These are phyloP conservation scores for Aporrectodea caliginosa DNA, from an alignment of 1,140 invertebrate genomes.

Conservation along the genomic window DNA sequence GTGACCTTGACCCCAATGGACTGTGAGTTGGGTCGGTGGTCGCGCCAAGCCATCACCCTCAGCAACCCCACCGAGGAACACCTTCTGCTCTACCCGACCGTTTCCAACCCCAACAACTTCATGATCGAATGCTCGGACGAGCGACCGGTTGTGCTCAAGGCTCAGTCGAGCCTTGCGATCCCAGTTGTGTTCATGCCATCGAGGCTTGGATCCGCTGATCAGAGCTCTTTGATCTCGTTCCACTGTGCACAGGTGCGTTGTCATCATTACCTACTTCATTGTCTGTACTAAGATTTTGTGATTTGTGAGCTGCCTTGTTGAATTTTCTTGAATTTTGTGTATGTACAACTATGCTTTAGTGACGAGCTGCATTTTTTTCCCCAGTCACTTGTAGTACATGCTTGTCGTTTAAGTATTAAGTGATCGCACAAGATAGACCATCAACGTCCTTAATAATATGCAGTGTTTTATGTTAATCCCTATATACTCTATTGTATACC, in stretches of 20 bases:
- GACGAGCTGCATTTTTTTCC: too few relatives aligned
- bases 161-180: slow-evolving; percentile 42
- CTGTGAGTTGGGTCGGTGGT: slow-evolving; percentile 55
- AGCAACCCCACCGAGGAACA: slow-evolving; percentile 51
- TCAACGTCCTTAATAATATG: too few relatives aligned
- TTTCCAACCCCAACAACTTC: slow-evolving; percentile 55
- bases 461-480: too few relatives aligned
- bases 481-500: too few relatives aligned
- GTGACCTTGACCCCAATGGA: slow-evolving; percentile 48
- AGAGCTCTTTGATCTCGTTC: slow-evolving; percentile 48
- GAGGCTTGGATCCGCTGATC: slow-evolving; percentile 46
- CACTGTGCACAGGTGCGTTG: slow-evolving; percentile 49
- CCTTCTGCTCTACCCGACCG: slow-evolving; percentile 44
- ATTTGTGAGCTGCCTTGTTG: too few relatives aligned
- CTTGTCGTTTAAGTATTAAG: too few relatives aligned
- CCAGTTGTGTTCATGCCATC: slow-evolving; percentile 54
- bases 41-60: slow-evolving; percentile 45
- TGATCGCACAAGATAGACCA: too few relatives aligned
- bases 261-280: neutral
- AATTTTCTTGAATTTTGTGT: too few relatives aligned
- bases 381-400: too few relatives aligned
- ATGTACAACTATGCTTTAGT: too few relatives aligned
- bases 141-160: slow-evolving; percentile 40
- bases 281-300: too few relatives aligned
- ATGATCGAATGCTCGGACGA: slow-evolving; percentile 47